A percentile compares a stretch with the other conserved stretches of the same genome.
These are phyloP conservation scores for Pogonomyrmex barbatus DNA, from an alignment of 1,140 invertebrate genomes.

Conservation along the genomic window DNA sequence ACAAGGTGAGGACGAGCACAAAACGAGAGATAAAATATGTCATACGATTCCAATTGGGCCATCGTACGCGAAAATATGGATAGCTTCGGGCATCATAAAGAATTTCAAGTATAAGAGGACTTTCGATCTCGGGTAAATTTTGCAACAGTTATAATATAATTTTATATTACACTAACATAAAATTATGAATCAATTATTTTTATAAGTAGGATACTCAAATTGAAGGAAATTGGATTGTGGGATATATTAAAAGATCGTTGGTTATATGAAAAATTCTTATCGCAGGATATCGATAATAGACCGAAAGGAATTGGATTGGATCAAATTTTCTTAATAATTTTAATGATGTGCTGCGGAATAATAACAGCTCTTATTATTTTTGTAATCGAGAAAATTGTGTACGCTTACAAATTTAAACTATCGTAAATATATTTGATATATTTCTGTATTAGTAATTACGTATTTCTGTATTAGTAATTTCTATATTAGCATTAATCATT, in stretches of 20 bases:
- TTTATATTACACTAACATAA: neutral
- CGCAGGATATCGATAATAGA: neutral
- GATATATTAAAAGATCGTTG: conserved; percentile 58
- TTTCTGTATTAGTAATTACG: no score
- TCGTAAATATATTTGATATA: neutral
- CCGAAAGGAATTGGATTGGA: conserved; percentile 40
- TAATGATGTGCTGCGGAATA: conserved; percentile 54
- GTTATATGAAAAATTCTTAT: conserved; percentile 23
- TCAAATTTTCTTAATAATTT: conserved; percentile 70
- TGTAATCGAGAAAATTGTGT: conserved; percentile 56
- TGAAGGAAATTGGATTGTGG: conserved; percentile 71
- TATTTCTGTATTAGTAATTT: no score
- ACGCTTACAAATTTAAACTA: neutral
- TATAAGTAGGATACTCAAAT: conserved; percentile 66
- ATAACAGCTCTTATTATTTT: conserved; percentile 60
- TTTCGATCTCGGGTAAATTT: conserved; percentile 70
- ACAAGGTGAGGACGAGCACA: conserved; percentile 53
- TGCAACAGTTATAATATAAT: neutral
- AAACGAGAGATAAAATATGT: conserved; percentile 41
- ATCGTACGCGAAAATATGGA: neutral
- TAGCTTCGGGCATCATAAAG: conserved; percentile 60
- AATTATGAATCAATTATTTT: neutral
- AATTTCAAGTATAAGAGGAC: conserved; percentile 65
- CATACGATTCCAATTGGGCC: conserved; percentile 34
- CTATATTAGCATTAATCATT: no score